Percentiles rank a stretch among this genome's conserved stretches.
phyloP scores from a whole-genome alignment of 2,797 vertebrate genomes.

The Calcarius lapponicus region DNA sequence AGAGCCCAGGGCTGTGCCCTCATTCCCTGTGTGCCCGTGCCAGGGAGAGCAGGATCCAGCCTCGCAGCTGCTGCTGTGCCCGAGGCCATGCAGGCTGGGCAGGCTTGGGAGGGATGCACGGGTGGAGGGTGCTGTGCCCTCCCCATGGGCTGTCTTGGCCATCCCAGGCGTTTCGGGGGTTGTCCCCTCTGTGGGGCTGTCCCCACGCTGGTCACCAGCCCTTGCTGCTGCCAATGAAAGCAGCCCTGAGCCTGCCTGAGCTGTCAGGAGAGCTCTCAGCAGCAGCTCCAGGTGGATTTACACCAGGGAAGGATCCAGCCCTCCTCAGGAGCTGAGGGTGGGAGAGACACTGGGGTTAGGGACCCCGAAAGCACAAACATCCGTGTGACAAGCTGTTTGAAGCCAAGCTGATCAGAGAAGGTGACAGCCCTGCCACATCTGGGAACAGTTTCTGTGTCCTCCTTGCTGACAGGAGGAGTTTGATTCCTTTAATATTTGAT shows the following conservation, averaged over 20 bases:
- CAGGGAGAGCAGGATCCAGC: background rate
- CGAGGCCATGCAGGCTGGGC: rapidly evolving
- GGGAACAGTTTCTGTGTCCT: slow-evolving; percentile 5
- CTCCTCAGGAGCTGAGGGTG: background rate
- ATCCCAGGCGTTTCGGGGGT: background rate
- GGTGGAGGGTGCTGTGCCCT: background rate
- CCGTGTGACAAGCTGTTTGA: slow-evolving; percentile 51
- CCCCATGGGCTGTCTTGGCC: background rate
- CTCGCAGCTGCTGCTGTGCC: background rate
- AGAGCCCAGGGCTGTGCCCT: background rate
- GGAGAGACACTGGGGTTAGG: background rate
- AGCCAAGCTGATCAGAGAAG: slow-evolving; percentile 19
- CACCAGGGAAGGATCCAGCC: background rate
- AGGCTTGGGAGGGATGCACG: rapidly evolving
- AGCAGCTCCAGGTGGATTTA: background rate
- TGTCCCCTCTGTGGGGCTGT: rapidly evolving
- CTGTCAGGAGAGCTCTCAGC: background rate
- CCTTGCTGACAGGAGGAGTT: slow-evolving; percentile 39
- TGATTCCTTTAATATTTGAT: slow-evolving; percentile 64
- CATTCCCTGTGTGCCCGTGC: rapidly evolving
- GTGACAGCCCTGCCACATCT: slow-evolving; percentile 1
- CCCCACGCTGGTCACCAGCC: background rate
- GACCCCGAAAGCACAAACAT: background rate
- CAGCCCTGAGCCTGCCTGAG: background rate
- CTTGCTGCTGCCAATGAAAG: background rate